Base-by-base conservation (phyloP, 2,113 vertebrate species). In the Columba livia region DNA sequence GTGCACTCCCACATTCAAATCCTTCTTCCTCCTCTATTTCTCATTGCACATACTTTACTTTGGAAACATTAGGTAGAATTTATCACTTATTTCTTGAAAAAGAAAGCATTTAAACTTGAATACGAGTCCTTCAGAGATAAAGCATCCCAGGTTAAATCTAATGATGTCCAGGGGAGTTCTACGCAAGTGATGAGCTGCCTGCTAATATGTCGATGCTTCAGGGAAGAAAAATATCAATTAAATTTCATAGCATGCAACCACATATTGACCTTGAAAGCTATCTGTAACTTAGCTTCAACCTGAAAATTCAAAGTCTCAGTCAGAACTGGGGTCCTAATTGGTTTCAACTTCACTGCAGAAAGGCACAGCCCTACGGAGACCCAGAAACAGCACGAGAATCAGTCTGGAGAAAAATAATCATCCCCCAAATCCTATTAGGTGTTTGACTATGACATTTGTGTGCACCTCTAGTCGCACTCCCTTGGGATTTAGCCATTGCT, bases 191-290 rank as follows among this genome's bases (percentile, higher is more conserved):
- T 88, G 96, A 94, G 95, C 93, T 94, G 94, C 87, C 89, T 94
- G 84, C 88, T 96, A 95, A 94, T 96, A 89, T 12, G 79, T 60
- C 23, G 0, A 26, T 79, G 93, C 96, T 96, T 97, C 88, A 93
- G 96, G 96, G 96, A 95, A 97, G 87, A 94, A 95, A 95, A 97
- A 90, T 94, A 96, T 92, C 96, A 97, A 97, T 97, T 97, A 97
- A 97, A 87, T 97, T 97, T 97, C 96, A 96, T 94, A 83, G 95
- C 93, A 80, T 94, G 89, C 91, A 83, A 82, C 87, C 70, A 78
- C 89, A 85, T 36, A 88, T 34, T 96, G 94, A 96, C 95, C 96
- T 97, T 96, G 96, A 97, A 97, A 95, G 91, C 96, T 93, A 89
- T 73, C 79, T 89, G 64, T 54, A 93, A 96, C 89, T 96, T 80